phyloP scores from a whole-genome alignment of 1,140 invertebrate species.

The Drosophila equinoxialis region DNA sequence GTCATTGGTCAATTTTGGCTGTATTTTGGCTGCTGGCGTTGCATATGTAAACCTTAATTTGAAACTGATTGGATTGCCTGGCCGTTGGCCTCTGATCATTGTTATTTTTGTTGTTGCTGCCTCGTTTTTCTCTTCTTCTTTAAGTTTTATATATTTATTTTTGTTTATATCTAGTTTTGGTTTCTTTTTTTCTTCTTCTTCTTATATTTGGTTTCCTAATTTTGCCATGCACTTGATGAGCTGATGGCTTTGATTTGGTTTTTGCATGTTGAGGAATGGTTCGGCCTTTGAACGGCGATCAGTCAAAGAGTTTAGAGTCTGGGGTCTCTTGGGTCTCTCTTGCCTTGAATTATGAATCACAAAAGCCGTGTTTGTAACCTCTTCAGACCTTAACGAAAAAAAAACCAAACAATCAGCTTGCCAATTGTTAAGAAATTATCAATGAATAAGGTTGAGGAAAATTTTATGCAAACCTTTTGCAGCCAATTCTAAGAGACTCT shows the following conservation, averaged over 20 bases:
- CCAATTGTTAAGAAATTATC: neutral
- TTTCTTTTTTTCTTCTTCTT: conserved; percentile 12
- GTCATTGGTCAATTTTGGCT: conserved; percentile 66
- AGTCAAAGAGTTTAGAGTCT: conserved; percentile 4
- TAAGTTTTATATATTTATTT: conserved; percentile 5
- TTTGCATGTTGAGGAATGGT: conserved; percentile 22
- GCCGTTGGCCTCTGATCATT: conserved; percentile 47
- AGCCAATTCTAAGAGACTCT: neutral
- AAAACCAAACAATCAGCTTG: neutral
- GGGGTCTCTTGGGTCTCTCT: neutral
- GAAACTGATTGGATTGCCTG: conserved; percentile 77
- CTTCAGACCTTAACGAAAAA: neutral
- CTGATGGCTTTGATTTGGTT: conserved; percentile 50
- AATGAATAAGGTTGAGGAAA: neutral
- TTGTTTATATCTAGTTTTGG: conserved; percentile 37
- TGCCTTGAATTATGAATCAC: conserved; percentile 21
- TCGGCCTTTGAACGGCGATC: conserved; percentile 8
- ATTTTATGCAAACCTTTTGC: neutral
- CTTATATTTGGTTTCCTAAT: conserved; percentile 51
- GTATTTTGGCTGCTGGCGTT: conserved; percentile 42
- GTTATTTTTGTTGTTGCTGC: conserved; percentile 24
- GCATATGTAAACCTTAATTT: conserved; percentile 78
- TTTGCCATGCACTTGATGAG: conserved; percentile 66
- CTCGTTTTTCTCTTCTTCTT: conserved; percentile 23
- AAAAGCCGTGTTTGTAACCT: conserved; percentile 13